These are phyloP conservation scores for Pristiophorus japonicus DNA, from an alignment of 2,113 vertebrate species.

Conservation along the genomic window DNA sequence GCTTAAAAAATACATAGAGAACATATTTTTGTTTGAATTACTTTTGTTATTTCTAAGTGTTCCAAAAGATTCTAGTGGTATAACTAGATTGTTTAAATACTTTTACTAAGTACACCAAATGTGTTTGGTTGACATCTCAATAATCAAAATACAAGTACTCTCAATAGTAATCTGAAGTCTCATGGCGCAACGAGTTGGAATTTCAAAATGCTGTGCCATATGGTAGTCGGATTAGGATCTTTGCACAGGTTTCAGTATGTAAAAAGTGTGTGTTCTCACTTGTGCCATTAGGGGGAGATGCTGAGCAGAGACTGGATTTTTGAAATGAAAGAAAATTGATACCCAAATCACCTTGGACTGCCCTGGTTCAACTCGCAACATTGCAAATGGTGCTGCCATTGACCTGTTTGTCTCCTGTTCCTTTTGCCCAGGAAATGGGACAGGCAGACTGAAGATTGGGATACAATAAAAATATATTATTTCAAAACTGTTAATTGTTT, in stretches of 20 bases:
- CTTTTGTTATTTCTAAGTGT: not conserved
- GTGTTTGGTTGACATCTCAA: not conserved
- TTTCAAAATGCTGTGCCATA: not conserved
- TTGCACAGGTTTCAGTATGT: not conserved
- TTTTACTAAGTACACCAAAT: not conserved
- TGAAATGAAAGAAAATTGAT: not conserved
- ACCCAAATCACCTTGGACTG: not conserved
- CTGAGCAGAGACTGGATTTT: not conserved
- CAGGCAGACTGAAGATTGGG: not conserved
- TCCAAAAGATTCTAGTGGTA: not conserved
- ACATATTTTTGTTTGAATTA: not conserved
- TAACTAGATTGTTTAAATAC: not conserved
- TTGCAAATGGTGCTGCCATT: not conserved
- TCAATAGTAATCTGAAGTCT: not conserved
- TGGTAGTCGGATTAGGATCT: not conserved
- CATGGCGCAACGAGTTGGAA: not conserved
- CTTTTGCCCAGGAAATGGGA: not conserved
- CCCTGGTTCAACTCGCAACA: not conserved
- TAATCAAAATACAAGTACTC: not conserved
- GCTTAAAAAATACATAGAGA: not conserved
- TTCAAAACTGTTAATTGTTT: not conserved
- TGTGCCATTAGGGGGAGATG: not conserved
- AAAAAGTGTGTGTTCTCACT: not conserved
- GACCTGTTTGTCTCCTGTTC: not conserved
- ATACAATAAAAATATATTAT: not conserved